Percentiles rank a stretch among this genome's conserved stretches.
Conservation (phyloP, 2,888 invertebrate species). For the Venustoraphidia nigricollis region DNA sequence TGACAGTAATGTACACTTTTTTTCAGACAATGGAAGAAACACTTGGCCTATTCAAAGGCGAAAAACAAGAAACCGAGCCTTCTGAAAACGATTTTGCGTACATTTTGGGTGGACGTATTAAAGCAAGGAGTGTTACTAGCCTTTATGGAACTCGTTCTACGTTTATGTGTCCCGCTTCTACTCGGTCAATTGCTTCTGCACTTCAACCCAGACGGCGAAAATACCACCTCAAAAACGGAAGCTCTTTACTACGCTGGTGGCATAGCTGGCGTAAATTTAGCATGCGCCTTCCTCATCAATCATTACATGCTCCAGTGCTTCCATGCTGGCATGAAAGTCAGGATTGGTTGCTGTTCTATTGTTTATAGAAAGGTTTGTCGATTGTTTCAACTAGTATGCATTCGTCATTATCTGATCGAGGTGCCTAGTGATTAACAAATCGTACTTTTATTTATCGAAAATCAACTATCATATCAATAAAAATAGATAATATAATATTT, state of each 20-base stretch:
- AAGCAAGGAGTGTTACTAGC: conserved; percentile 43
- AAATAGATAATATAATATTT: no score
- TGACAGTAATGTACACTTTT: conserved; percentile 3
- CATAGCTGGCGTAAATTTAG: conserved; percentile 37
- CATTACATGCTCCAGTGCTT: conserved; percentile 33
- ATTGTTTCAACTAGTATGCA: no score
- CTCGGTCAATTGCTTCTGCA: conserved; percentile 49
- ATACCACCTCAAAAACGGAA: conserved; percentile 30
- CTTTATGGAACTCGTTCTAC: conserved; percentile 37
- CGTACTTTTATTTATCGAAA: no score
- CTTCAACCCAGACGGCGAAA: conserved; percentile 37
- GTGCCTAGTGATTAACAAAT: no score
- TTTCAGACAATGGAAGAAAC: conserved; percentile 52
- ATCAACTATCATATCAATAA: no score
- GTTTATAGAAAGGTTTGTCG: conserved; percentile 67
- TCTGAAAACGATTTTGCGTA: conserved; percentile 44
- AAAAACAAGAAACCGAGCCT: conserved; percentile 44
- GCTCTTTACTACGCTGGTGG: conserved; percentile 46
- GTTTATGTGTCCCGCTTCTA: conserved; percentile 49
- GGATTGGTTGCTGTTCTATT: conserved; percentile 68
- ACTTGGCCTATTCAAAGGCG: conserved; percentile 38
- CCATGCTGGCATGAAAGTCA: conserved; percentile 52
- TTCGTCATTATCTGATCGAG: no score
- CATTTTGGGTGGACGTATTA: conserved; percentile 53
- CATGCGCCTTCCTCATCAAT: conserved; percentile 44